Evolutionary conservation across 1,140 invertebrate species (phyloP).

Genomic region (Drosophila rhopaloa): DNA sequence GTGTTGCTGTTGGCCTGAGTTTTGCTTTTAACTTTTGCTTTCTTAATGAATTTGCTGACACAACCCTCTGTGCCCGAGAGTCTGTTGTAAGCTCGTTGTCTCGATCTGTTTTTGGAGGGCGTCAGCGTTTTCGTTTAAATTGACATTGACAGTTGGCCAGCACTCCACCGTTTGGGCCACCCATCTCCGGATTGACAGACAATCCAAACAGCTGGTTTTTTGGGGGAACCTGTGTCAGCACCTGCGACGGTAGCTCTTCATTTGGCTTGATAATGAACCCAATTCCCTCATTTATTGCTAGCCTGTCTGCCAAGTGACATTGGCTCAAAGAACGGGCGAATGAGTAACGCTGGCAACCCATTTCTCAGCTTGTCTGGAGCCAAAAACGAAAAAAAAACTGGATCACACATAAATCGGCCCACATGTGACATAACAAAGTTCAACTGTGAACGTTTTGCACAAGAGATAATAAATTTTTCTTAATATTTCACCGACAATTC

Average conservation of each 20-base stretch:
- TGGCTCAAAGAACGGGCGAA: constrained; percentile 5
- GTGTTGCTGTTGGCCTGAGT: constrained; percentile 26
- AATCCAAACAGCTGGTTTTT: constrained; percentile 20
- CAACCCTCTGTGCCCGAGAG: constrained; percentile 36
- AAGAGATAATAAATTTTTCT: constrained; percentile 74
- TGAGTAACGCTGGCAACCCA: background rate
- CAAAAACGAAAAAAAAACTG: constrained; percentile 5
- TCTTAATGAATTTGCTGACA: constrained; percentile 75
- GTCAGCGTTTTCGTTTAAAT: constrained; percentile 75
- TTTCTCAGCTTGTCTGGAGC: background rate
- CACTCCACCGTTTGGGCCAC: background rate
- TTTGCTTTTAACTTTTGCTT: constrained; percentile 46
- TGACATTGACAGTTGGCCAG: constrained; percentile 72
- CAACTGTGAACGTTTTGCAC: constrained; percentile 75
- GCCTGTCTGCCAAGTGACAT: constrained; percentile 7
- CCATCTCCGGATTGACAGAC: constrained; percentile 7
- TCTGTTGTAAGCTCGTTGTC: constrained; percentile 47
- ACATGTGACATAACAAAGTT: constrained; percentile 76
- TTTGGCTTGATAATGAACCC: constrained; percentile 52
- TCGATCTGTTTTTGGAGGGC: constrained; percentile 47
- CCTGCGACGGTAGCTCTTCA: constrained; percentile 21
- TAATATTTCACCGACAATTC: constrained; percentile 29
- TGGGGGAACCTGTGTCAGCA: constrained; percentile 32
- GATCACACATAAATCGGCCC: constrained; percentile 64
- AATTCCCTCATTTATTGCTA: constrained; percentile 24